Evolutionary conservation across 1,140 invertebrate species (phyloP).

Genomic region (Aradophagus sp.): DNA sequence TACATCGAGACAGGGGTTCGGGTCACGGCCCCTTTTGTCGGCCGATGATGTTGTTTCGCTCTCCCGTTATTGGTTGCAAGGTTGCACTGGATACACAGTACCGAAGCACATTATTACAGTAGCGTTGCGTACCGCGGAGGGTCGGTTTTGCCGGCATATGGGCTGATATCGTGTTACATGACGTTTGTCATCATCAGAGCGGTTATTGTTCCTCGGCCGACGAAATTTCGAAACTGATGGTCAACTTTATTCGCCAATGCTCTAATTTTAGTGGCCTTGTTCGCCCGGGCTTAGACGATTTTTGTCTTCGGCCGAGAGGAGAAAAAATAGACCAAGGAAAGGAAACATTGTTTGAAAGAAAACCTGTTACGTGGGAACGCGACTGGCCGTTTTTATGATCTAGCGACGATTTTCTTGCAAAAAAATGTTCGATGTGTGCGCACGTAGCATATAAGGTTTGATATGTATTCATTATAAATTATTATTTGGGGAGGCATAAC

Average conservation of each 20-base stretch:
- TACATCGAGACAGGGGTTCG: conserved; percentile 58
- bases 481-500: no score
- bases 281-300: conserved; percentile 20
- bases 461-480: no score
- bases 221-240: conserved; percentile 60
- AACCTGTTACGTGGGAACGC: conserved; percentile 43
- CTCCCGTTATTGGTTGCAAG: conserved; percentile 66
- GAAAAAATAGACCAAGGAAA: no score
- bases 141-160: conserved; percentile 68
- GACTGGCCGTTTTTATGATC: no score
- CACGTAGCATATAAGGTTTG: no score
- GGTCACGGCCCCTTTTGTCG: conserved; percentile 66
- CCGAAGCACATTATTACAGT: conserved; percentile 45
- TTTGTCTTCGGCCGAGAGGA: conserved; percentile 32
- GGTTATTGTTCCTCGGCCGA: conserved; percentile 66
- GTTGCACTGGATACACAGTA: conserved; percentile 57
- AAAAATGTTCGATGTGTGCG: no score
- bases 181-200: conserved; percentile 74
- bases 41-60: conserved; percentile 68
- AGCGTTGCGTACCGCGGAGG: conserved; percentile 55
- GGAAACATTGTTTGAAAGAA: conserved; percentile 12
- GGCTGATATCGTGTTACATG: conserved; percentile 70
- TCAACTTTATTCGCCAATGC: conserved; percentile 55
- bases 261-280: conserved; percentile 44
- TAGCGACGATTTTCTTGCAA: no score